Evolutionary conservation across 2,113 vertebrate genomes (phyloP).

Genomic region (Pitta sordida): DNA sequence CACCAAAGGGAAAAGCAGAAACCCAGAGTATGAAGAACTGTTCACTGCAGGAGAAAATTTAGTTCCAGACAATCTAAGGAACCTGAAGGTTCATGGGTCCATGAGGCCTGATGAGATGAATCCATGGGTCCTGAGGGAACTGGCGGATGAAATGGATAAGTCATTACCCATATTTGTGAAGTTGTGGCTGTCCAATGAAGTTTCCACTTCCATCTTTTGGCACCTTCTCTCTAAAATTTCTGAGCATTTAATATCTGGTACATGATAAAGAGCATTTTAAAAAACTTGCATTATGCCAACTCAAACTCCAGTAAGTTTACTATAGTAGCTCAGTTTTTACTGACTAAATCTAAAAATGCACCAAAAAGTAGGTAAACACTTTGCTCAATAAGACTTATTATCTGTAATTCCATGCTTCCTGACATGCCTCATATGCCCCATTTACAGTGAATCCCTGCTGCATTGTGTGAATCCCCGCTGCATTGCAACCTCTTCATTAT

Average conservation of each 20-base stretch:
- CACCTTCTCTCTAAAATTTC: not conserved
- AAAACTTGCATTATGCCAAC: not conserved
- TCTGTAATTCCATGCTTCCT: not conserved
- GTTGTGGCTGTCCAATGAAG: not conserved
- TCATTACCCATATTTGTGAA: not conserved
- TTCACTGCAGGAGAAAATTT: not conserved
- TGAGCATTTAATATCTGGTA: not conserved
- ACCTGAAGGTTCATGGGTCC: not conserved
- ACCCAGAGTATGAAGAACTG: not conserved
- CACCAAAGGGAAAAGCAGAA: not conserved
- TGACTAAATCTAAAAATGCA: not conserved
- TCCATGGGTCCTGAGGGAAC: not conserved
- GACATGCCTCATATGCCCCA: not conserved
- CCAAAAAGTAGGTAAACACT: not conserved
- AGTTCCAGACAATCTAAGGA: not conserved
- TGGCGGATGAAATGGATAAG: rapidly evolving
- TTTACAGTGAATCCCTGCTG: too few relatives aligned
- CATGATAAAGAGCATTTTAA: not conserved
- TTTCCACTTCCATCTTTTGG: not conserved
- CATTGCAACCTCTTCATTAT: too few relatives aligned
- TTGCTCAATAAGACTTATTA: not conserved
- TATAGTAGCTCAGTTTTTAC: not conserved
- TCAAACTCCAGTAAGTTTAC: not conserved
- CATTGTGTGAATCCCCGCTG: too few relatives aligned
- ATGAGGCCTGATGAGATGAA: not conserved